Conservation (phyloP, 2,113 vertebrate species). For the Dicrurus megarhynchus region DNA sequence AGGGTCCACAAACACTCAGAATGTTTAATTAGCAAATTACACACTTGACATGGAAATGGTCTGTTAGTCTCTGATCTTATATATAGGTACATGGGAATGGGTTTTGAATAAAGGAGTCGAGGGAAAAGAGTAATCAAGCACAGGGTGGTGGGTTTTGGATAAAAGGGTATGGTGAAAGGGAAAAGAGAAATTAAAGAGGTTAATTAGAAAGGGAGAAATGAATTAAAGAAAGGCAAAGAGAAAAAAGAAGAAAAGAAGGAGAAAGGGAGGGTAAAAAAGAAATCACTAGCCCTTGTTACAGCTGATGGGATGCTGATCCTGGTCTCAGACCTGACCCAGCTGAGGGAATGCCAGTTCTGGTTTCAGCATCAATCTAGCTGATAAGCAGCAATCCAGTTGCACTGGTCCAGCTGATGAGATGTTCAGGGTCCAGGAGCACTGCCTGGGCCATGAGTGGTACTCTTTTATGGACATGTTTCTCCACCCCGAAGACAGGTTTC, state of each 20-base stretch:
- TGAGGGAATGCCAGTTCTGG: background rate
- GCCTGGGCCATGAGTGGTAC: accelerated
- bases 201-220: background rate
- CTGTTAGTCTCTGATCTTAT: background rate
- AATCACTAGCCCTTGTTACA: background rate
- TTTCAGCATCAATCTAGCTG: accelerated
- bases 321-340: background rate
- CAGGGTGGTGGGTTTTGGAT: background rate
- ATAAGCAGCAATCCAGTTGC: background rate
- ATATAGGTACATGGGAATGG: background rate
- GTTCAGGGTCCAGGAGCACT: background rate
- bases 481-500: background rate
- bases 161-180: background rate
- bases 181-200: background rate
- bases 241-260: background rate
- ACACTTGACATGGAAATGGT: background rate
- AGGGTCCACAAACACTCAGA: background rate
- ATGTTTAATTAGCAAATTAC: background rate
- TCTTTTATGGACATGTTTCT: background rate
- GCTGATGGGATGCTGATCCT: background rate
- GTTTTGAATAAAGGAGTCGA: background rate
- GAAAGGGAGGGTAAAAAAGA: background rate
- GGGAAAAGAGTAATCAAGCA: background rate
- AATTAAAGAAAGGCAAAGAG: background rate
- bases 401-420: background rate